phyloP scores from a whole-genome alignment of 2,888 invertebrate species.

The Rotaria sp. region DNA sequence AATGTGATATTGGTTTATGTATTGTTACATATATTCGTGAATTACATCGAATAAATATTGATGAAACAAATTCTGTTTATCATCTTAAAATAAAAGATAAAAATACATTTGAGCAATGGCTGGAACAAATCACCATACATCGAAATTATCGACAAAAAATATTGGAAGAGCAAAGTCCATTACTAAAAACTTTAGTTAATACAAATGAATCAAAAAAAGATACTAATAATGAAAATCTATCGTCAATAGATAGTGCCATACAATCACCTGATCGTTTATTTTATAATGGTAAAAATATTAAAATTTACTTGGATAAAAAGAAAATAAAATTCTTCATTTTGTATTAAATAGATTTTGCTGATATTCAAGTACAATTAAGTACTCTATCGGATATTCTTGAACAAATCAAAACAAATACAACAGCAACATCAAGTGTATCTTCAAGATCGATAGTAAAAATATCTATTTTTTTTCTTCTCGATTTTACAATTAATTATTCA shows the following conservation, averaged over 20 bases:
- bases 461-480: too few relatives aligned
- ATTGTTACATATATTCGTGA: constrained; percentile 71
- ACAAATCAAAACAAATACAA: background rate
- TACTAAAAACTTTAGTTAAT: background rate
- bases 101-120: constrained; percentile 68
- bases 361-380: background rate
- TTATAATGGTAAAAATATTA: background rate
- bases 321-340: too few relatives aligned
- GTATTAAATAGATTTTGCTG: background rate
- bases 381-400: constrained; percentile 5
- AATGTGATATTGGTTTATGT: constrained; percentile 71
- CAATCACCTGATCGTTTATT: constrained; percentile 1
- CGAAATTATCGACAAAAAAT: constrained; percentile 70
- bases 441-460: background rate
- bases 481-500: background rate
- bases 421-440: background rate
- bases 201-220: background rate
- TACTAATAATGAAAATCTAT: background rate
- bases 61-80: constrained; percentile 76
- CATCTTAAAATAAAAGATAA: constrained; percentile 64
- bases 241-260: background rate
- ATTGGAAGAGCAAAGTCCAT: background rate
- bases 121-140: constrained; percentile 68
- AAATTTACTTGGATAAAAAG: background rate
- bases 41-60: constrained; percentile 70